A percentile compares a stretch with the other conserved stretches of the same genome.
Evolutionary conservation across 2,113 vertebrate genomes (phyloP).

Genomic region (Conger conger): DNA sequence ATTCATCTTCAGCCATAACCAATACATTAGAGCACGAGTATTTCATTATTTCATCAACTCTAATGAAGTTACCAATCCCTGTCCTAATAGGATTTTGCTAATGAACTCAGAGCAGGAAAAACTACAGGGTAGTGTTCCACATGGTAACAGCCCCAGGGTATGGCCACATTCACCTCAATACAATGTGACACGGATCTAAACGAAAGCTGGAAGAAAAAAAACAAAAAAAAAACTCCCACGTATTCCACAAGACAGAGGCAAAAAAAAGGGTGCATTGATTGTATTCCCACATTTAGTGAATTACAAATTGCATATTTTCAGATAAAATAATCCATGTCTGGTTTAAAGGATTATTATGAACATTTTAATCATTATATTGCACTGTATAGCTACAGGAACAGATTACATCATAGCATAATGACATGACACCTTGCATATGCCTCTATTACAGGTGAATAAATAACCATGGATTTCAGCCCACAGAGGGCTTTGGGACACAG

Average conservation of each 20-base stretch:
- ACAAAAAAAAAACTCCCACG: background rate
- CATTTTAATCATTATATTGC: too few species aligned
- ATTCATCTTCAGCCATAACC: background rate
- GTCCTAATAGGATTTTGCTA: background rate
- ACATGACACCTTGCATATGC: too few species aligned
- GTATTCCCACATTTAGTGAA: too few species aligned
- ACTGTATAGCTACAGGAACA: too few species aligned
- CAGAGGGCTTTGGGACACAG: background rate
- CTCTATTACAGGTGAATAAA: too few species aligned
- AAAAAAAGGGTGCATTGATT: too few species aligned
- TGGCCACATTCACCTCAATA: background rate
- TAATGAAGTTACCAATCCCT: background rate
- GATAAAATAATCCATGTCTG: too few species aligned
- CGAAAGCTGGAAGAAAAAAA: background rate
- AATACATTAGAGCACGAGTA: background rate
- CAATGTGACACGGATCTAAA: background rate
- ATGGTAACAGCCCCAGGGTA: background rate
- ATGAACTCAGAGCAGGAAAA: background rate
- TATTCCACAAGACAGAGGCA: too few species aligned
- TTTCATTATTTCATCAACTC: background rate
- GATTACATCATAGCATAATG: too few species aligned
- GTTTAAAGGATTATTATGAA: too few species aligned
- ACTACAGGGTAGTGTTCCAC: background rate
- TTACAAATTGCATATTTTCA: too few species aligned
- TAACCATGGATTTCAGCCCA: too few species aligned